Conservation (phyloP, 2,113 vertebrate genomes). For the Nematolebias whitei region DNA sequence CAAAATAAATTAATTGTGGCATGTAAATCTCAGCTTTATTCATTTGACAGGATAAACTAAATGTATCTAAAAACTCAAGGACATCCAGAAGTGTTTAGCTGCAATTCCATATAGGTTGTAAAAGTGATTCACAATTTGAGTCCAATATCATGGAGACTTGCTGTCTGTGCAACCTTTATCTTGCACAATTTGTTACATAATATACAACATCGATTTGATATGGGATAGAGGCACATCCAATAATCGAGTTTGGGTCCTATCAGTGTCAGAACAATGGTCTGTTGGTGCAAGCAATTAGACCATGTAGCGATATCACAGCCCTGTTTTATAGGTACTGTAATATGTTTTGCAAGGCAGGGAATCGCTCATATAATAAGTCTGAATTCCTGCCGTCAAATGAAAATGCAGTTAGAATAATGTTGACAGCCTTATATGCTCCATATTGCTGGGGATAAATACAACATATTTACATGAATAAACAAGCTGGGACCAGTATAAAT, state of each 20-base stretch:
- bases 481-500: conserved; percentile 36
- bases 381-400: conserved; percentile 52
- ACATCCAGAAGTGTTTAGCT: conserved; percentile 42
- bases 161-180: conserved; percentile 37
- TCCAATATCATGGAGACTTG: conserved; percentile 33
- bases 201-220: conserved; percentile 47
- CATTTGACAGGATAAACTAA: conserved; percentile 12
- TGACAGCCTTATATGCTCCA: conserved; percentile 36
- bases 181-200: conserved; percentile 41
- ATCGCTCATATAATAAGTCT: conserved; percentile 53
- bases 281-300: conserved; percentile 61
- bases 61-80: conserved; percentile 44
- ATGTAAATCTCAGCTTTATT: conserved; percentile 9
- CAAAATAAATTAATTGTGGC: conserved; percentile 5
- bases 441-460: conserved; percentile 48
- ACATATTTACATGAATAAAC: conserved; percentile 64
- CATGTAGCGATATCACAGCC: conserved; percentile 40
- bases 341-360: conserved; percentile 44
- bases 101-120: conserved; percentile 14
- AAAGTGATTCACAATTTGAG: conserved; percentile 42
- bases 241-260: conserved; percentile 45
- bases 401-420: conserved; percentile 53
- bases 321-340: conserved; percentile 55
- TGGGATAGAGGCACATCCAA: conserved; percentile 31
- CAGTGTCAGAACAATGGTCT: conserved; percentile 50